Conservation (phyloP, 2,888 invertebrate genomes). For the Theodoxus fluviatilis region DNA sequence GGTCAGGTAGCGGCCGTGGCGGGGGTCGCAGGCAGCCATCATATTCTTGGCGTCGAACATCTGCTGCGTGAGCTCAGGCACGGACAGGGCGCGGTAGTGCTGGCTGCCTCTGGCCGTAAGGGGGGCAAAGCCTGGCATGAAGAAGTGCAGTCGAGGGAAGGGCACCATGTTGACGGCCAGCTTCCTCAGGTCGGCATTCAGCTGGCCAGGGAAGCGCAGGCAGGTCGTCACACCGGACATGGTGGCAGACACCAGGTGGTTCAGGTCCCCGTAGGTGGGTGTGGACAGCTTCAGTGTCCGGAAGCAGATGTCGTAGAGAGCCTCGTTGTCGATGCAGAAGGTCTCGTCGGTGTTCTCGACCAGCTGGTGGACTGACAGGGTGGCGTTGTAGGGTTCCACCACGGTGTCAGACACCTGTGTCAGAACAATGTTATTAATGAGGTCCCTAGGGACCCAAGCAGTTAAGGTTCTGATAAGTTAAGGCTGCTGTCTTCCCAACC, state of each 20-base stretch:
- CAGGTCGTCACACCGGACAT: conserved; percentile 31
- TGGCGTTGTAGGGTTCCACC: conserved; percentile 24
- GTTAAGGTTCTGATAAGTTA: too few relatives aligned
- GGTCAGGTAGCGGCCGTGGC: conserved; percentile 82
- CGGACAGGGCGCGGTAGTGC: conserved; percentile 62
- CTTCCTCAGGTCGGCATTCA: conserved; percentile 37
- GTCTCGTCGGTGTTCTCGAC: conserved; percentile 24
- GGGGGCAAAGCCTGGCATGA: conserved; percentile 64
- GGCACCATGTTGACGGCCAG: conserved; percentile 30
- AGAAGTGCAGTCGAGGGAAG: conserved; percentile 56
- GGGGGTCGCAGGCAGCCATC: conserved; percentile 96
- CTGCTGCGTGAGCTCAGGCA: conserved; percentile 67
- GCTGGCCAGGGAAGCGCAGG: conserved; percentile 31
- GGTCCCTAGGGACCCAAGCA: too few relatives aligned
- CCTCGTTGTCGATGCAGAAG: conserved; percentile 25
- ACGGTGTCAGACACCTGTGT: conserved; percentile 59
- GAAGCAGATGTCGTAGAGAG: conserved; percentile 25
- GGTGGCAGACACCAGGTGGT: conserved; percentile 31
- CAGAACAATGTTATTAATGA: too few relatives aligned
- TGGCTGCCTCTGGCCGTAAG: conserved; percentile 62
- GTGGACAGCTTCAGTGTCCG: conserved; percentile 25
- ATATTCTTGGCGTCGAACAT: conserved; percentile 96
- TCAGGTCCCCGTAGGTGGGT: conserved; percentile 32
- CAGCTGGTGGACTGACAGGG: conserved; percentile 8
- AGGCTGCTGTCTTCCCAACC: too few relatives aligned